A percentile compares a stretch with the other conserved stretches of the same genome.
phyloP scores from a whole-genome alignment of 2,113 vertebrate species.

The Labeo rohita region DNA sequence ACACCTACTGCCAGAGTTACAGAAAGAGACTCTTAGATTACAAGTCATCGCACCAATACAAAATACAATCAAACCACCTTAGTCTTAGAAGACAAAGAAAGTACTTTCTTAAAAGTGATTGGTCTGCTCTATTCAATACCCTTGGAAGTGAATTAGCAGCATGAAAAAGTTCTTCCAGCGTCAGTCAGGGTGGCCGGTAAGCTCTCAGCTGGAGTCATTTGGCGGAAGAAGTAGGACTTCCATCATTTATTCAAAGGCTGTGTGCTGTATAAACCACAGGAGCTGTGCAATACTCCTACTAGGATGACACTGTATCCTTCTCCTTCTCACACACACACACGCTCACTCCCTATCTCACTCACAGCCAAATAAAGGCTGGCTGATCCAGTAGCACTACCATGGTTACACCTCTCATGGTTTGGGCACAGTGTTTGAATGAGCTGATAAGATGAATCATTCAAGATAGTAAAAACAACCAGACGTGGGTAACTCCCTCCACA shows the following conservation, averaged over 20 bases:
- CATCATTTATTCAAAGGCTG: conserved; percentile 65
- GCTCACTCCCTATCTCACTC: conserved; percentile 31
- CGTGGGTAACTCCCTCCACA: background rate
- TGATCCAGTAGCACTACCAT: conserved; percentile 17
- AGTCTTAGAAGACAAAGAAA: background rate
- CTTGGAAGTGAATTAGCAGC: background rate
- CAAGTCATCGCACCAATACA: background rate
- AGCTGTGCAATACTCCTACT: conserved; percentile 44
- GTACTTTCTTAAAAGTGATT: background rate
- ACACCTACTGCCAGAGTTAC: conserved; percentile 9
- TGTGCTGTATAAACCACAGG: conserved; percentile 40
- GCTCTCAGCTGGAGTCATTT: conserved; percentile 39
- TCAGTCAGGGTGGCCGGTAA: background rate
- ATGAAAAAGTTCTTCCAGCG: conserved; percentile 1
- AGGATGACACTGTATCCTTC: conserved; percentile 49
- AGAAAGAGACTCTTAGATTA: background rate
- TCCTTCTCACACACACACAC: conserved; percentile 28
- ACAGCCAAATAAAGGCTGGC: conserved; percentile 19
- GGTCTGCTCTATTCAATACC: background rate
- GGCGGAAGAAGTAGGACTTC: conserved; percentile 56
- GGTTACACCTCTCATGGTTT: background rate
- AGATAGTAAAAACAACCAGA: background rate
- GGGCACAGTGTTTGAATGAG: background rate
- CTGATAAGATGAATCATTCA: background rate
- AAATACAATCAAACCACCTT: background rate